Conservation (phyloP, 2,888 invertebrate species). For the Sinelater perroti region DNA sequence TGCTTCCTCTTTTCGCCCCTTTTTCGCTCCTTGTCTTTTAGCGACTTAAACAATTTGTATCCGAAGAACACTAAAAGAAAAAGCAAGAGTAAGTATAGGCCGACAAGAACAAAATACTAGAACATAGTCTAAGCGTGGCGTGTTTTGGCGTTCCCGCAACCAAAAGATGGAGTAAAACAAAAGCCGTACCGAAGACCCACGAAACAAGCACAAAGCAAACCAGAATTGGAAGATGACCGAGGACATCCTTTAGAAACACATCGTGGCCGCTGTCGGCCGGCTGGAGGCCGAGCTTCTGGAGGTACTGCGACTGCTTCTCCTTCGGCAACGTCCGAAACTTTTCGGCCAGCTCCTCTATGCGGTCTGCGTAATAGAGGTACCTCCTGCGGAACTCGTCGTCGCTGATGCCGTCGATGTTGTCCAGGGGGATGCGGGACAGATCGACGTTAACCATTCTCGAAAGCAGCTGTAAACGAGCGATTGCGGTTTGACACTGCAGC, state of each 20-base stretch:
- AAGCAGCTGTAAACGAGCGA: too few relatives aligned
- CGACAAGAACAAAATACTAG: not conserved
- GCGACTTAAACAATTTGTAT: conserved; percentile 83
- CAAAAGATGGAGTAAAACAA: too few relatives aligned
- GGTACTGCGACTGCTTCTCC: not conserved
- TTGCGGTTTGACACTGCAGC: too few relatives aligned
- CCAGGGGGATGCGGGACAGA: too few relatives aligned
- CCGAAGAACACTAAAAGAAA: conserved; percentile 82
- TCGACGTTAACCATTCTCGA: too few relatives aligned
- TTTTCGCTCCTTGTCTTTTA: conserved; percentile 78
- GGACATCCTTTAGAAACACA: too few relatives aligned
- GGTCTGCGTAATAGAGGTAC: not conserved
- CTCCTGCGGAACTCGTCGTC: not conserved
- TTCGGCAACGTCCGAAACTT: not conserved
- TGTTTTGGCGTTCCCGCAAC: not conserved
- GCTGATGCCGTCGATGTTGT: not conserved
- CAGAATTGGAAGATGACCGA: too few relatives aligned
- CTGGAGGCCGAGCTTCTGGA: too few relatives aligned
- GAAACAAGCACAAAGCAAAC: not conserved
- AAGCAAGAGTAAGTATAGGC: not conserved
- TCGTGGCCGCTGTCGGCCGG: too few relatives aligned
- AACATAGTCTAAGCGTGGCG: not conserved
- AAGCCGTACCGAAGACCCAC: not conserved
- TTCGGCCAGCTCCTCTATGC: not conserved
- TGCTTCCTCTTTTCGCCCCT: conserved; percentile 82